phyloP scores from a whole-genome alignment of 2,797 vertebrate genomes.

The Brachyalestes nurse region DNA sequence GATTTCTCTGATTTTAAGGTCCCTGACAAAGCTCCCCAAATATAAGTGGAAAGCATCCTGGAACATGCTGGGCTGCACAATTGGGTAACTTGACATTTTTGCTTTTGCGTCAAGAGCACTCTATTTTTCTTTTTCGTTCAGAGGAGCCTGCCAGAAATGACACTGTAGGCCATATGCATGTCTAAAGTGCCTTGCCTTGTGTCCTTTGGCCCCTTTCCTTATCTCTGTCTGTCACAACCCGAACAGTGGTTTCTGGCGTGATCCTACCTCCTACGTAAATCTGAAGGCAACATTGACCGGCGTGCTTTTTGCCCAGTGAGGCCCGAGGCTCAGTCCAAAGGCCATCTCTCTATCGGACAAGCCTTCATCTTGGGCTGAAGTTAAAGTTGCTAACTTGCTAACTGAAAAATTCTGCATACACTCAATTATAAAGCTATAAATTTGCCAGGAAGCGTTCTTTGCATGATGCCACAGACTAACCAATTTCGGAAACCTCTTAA shows the following conservation, averaged over 20 bases:
- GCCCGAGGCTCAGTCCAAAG: conserved; percentile 1
- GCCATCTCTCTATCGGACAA: neutral
- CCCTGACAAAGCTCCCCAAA: conserved; percentile 48
- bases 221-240: conserved; percentile 20
- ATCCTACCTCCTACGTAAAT: neutral
- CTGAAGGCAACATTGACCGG: neutral
- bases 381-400: neutral
- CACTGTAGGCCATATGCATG: neutral
- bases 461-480: too few species aligned
- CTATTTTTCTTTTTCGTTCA: conserved; percentile 10
- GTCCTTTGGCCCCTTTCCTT: conserved; percentile 49
- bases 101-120: conserved; percentile 6
- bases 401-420: too few species aligned
- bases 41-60: conserved; percentile 36
- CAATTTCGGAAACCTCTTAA: too few species aligned
- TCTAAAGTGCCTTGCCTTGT: conserved; percentile 62
- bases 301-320: neutral
- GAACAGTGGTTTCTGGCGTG: neutral
- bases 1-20: conserved; percentile 69
- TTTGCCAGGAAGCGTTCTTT: too few species aligned
- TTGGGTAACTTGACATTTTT: conserved; percentile 44
- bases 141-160: conserved; percentile 4
- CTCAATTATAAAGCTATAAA: too few species aligned
- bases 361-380: neutral
- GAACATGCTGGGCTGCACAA: conserved; percentile 26